Conservation (phyloP, 2,888 invertebrate genomes). For the Hecatera dysodea region DNA sequence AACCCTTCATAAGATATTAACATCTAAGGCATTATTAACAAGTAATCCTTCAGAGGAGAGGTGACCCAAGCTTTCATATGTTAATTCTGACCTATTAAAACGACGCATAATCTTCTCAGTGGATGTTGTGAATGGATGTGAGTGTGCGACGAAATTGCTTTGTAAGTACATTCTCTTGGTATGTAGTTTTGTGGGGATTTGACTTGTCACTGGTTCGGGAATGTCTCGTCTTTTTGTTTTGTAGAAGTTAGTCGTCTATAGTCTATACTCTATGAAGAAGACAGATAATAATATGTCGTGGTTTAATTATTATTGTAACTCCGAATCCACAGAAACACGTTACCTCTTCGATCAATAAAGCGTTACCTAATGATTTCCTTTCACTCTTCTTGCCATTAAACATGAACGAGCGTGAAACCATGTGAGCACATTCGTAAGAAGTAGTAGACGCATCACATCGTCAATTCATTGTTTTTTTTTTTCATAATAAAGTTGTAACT, state of each 20-base stretch:
- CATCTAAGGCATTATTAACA: slow-evolving; percentile 86
- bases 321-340: not conserved
- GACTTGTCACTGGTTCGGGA: slow-evolving; percentile 31
- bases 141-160: slow-evolving; percentile 74
- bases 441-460: too few species aligned
- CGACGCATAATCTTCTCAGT: slow-evolving; percentile 78
- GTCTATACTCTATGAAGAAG: not conserved
- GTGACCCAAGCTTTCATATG: slow-evolving; percentile 85
- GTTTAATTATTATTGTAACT: not conserved
- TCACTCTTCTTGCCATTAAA: not conserved
- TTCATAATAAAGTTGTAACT: too few species aligned
- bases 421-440: too few species aligned
- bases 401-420: too few species aligned
- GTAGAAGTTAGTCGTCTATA: not conserved
- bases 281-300: too few species aligned
- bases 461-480: too few species aligned
- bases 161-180: slow-evolving; percentile 57
- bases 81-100: slow-evolving; percentile 86
- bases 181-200: slow-evolving; percentile 48
- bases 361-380: not conserved
- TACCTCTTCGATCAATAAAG: too few species aligned
- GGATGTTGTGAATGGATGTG: slow-evolving; percentile 77
- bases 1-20: slow-evolving; percentile 85
- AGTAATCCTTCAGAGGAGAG: slow-evolving; percentile 82
- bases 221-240: slow-evolving; percentile 31